A percentile compares a stretch with the other conserved stretches of the same genome.
These are phyloP conservation scores for Xyliphius kryptos DNA, from an alignment of 2,113 vertebrate genomes.

Conservation along the genomic window DNA sequence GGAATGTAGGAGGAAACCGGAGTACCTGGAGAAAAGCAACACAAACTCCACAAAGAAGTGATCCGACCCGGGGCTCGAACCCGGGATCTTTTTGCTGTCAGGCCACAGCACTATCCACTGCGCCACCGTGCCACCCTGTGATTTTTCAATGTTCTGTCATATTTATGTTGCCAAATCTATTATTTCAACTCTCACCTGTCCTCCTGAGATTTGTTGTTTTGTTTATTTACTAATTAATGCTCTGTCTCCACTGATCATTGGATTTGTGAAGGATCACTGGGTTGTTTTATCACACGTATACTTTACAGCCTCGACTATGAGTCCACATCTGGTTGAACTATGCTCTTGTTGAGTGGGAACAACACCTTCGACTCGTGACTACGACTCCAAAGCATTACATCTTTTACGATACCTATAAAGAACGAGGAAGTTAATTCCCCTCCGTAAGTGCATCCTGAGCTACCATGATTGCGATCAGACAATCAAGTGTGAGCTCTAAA, in stretches of 20 bases:
- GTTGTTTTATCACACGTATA: neutral
- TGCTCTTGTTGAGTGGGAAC: neutral
- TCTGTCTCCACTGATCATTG: neutral
- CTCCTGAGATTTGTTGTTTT: neutral
- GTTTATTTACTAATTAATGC: neutral
- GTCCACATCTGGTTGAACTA: neutral
- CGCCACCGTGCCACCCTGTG: too few species aligned
- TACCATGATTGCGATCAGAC: neutral
- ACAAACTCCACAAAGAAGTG: too few species aligned
- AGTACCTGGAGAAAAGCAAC: too few species aligned
- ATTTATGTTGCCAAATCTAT: neutral
- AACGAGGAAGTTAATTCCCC: neutral
- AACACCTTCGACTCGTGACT: neutral
- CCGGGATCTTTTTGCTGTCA: too few species aligned
- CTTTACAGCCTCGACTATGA: neutral
- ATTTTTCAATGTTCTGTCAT: neutral
- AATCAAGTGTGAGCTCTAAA: too few species aligned
- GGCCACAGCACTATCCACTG: too few species aligned
- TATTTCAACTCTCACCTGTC: neutral
- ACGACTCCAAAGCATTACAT: neutral
- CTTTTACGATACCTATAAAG: conserved; percentile 8
- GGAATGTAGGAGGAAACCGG: too few species aligned
- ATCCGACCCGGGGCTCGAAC: too few species aligned
- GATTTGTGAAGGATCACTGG: neutral
- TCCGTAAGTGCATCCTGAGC: neutral